These are phyloP conservation scores for Aleadryas rufinucha DNA, from an alignment of 2,113 vertebrate species.

Conservation along the genomic window DNA sequence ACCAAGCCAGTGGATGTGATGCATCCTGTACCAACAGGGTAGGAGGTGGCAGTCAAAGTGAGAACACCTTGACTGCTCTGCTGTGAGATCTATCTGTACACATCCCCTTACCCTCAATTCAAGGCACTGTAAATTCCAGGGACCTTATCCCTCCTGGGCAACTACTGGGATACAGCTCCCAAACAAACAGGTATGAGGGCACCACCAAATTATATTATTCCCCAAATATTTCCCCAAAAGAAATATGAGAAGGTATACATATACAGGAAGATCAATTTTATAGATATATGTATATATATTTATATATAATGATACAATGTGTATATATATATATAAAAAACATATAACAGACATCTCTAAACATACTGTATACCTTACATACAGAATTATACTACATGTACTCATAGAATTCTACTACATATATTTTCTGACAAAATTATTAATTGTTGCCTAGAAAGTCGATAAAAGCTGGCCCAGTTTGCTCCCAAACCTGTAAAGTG, in stretches of 20 bases:
- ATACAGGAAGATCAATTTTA: neutral
- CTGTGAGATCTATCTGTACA: neutral
- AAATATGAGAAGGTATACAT: neutral
- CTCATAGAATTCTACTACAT: neutral
- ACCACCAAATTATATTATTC: neutral
- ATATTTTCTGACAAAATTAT: neutral
- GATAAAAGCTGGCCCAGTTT: neutral
- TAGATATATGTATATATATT: too few species aligned
- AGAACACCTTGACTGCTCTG: neutral
- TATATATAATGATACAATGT: too few species aligned
- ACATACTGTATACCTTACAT: neutral
- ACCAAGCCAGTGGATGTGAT: fast-evolving
- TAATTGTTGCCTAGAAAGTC: neutral
- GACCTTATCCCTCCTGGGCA: neutral
- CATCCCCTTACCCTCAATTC: neutral
- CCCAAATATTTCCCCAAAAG: neutral
- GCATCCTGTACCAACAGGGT: neutral
- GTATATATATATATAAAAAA: neutral
- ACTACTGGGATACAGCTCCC: neutral
- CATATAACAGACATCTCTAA: neutral
- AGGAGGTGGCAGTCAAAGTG: neutral
- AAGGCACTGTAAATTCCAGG: neutral
- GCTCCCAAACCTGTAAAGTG: neutral
- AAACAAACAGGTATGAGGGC: neutral
- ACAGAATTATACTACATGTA: neutral